phyloP scores from a whole-genome alignment of 2,797 vertebrate genomes.

The Cuculus canorus region DNA sequence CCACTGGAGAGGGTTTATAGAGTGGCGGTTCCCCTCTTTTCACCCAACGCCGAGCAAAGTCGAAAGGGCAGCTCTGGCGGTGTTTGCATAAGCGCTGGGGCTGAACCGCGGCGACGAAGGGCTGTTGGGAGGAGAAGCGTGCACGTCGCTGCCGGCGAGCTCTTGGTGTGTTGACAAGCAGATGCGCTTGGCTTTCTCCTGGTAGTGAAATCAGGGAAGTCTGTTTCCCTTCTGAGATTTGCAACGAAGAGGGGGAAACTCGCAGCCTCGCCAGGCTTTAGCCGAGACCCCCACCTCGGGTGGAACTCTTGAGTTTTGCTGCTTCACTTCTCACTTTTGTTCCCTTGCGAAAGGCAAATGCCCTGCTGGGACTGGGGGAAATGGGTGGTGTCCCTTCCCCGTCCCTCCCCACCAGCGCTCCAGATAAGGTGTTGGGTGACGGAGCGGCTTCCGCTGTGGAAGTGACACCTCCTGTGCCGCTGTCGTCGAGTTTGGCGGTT shows the following conservation, averaged over 20 bases:
- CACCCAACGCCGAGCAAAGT: not conserved
- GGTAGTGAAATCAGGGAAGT: rapidly evolving
- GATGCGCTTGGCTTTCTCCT: not conserved
- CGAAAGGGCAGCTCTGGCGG: not conserved
- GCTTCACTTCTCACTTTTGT: rapidly evolving
- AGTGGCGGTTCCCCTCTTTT: rapidly evolving
- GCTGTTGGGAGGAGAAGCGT: not conserved
- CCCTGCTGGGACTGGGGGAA: not conserved
- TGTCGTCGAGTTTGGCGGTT: not conserved
- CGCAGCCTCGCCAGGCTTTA: rapidly evolving
- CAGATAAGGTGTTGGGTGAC: not conserved
- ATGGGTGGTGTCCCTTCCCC: not conserved
- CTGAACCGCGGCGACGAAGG: rapidly evolving
- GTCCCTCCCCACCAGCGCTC: not conserved
- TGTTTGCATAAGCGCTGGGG: not conserved
- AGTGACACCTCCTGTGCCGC: not conserved
- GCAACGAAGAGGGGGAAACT: not conserved
- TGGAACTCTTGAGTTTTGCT: not conserved
- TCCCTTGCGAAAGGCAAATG: not conserved
- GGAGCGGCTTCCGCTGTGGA: not conserved
- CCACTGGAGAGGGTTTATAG: too few species aligned
- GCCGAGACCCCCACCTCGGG: too few species aligned
- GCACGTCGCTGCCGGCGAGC: rapidly evolving
- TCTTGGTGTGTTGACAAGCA: not conserved
- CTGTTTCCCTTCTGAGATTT: not conserved